Evolutionary conservation across 1,140 invertebrate species (phyloP).

Genomic region (Globodera ellingtonae): DNA sequence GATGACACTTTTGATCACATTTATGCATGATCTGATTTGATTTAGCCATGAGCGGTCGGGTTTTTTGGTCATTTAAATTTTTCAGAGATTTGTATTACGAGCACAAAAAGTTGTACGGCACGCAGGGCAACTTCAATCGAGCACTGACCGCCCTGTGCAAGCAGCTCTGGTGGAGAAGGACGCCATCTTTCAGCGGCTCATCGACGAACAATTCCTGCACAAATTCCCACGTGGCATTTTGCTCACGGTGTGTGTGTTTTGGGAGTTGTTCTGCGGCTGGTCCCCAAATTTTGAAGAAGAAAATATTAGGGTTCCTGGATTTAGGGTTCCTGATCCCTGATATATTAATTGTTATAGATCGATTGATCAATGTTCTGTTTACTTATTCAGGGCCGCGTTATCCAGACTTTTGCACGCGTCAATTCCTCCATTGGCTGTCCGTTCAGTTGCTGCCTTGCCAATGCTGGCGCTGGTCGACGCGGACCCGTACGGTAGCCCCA

Average conservation of each 20-base stretch:
- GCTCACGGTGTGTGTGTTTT: slow-evolving; percentile 73
- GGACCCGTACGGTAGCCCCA: slow-evolving; percentile 78
- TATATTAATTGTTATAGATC: slow-evolving; percentile 70
- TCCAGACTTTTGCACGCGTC: slow-evolving; percentile 82
- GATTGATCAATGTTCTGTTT: slow-evolving; percentile 73
- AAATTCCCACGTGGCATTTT: slow-evolving; percentile 73
- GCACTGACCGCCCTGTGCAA: slow-evolving; percentile 42
- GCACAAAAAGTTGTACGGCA: slow-evolving; percentile 37
- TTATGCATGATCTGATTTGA: too few species aligned
- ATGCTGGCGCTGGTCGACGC: slow-evolving; percentile 82
- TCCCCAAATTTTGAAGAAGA: too few species aligned
- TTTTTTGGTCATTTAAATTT: too few species aligned
- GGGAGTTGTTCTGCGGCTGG: too few species aligned
- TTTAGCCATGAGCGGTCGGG: too few species aligned
- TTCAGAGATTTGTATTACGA: too few species aligned
- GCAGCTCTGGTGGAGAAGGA: slow-evolving; percentile 88
- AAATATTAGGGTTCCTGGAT: slow-evolving; percentile 76
- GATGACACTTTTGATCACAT: too few species aligned
- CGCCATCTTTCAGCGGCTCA: slow-evolving; percentile 82
- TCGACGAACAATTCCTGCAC: slow-evolving; percentile 73
- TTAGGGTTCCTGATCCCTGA: slow-evolving; percentile 81
- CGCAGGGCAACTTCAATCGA: slow-evolving; percentile 38
- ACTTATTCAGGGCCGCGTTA: slow-evolving; percentile 80
- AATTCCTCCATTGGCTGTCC: slow-evolving; percentile 76
- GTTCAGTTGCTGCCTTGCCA: slow-evolving; percentile 72